phyloP scores from a whole-genome alignment of 1,140 invertebrate species.

The Hermetia illucens region DNA sequence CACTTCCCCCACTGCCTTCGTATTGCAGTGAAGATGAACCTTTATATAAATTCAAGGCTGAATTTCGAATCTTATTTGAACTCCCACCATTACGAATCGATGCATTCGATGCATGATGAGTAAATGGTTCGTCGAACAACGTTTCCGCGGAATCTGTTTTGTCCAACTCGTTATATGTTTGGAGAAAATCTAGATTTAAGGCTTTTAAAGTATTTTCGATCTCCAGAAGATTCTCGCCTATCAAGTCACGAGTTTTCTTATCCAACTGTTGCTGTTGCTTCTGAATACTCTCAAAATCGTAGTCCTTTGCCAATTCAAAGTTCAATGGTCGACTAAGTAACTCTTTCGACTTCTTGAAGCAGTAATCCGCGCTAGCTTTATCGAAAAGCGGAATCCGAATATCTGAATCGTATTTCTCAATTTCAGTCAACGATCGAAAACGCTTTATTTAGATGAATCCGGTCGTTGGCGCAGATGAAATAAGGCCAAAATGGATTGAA shows the following conservation, averaged over 20 bases:
- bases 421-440: constrained; percentile 35
- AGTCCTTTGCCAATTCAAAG: too few species aligned
- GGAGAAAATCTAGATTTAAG: constrained; percentile 29
- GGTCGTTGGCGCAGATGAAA: constrained; percentile 3
- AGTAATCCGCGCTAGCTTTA: constrained; percentile 56
- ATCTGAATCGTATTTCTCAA: constrained; percentile 22
- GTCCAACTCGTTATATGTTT: constrained; percentile 28
- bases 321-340: constrained; percentile 42
- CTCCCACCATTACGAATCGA: not conserved
- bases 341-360: constrained; percentile 55
- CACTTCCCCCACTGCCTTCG: too few species aligned
- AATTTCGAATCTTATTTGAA: too few species aligned
- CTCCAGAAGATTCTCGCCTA: constrained; percentile 27
- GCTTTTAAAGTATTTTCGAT: constrained; percentile 29
- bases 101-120: not conserved
- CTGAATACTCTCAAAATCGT: not conserved
- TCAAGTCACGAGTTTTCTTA: constrained; percentile 12
- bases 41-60: too few species aligned
- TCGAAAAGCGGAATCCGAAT: constrained; percentile 50
- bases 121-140: constrained; percentile 10
- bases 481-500: constrained; percentile 4
- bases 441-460: constrained; percentile 39
- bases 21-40: too few species aligned
- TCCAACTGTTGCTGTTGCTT: not conserved
- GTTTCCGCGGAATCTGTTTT: constrained; percentile 30